Conservation (phyloP, 2,113 vertebrate species). For the Nanger granti region DNA sequence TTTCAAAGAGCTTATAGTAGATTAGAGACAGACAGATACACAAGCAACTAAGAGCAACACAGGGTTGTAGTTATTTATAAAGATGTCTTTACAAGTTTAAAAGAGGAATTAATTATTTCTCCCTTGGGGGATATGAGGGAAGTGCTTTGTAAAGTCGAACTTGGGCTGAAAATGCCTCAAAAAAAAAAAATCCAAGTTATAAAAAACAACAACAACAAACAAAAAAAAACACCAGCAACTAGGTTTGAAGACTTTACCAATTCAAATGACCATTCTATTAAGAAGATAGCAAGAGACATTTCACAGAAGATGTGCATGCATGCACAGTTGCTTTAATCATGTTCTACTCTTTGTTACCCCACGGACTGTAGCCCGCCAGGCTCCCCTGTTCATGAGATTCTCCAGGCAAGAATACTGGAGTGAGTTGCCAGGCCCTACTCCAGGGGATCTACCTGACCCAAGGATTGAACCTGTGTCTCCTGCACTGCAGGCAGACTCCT, state of each 20-base stretch:
- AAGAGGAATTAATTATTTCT: neutral
- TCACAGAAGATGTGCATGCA: neutral
- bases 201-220: neutral
- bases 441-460: neutral
- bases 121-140: neutral
- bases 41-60: neutral
- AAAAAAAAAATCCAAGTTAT: neutral
- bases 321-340: neutral
- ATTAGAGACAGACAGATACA: neutral
- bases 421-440: neutral
- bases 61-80: neutral
- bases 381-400: neutral
- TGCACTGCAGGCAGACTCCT: neutral
- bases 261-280: neutral
- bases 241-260: neutral
- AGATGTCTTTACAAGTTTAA: neutral
- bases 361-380: neutral
- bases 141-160: neutral
- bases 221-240: neutral
- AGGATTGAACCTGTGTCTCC: fast-evolving
- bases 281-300: neutral
- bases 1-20: neutral
- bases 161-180: neutral
- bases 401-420: neutral
- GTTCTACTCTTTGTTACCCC: neutral